Evolutionary conservation across 2,888 invertebrate genomes (phyloP).

Genomic region (Zaprionus bogoriensis): DNA sequence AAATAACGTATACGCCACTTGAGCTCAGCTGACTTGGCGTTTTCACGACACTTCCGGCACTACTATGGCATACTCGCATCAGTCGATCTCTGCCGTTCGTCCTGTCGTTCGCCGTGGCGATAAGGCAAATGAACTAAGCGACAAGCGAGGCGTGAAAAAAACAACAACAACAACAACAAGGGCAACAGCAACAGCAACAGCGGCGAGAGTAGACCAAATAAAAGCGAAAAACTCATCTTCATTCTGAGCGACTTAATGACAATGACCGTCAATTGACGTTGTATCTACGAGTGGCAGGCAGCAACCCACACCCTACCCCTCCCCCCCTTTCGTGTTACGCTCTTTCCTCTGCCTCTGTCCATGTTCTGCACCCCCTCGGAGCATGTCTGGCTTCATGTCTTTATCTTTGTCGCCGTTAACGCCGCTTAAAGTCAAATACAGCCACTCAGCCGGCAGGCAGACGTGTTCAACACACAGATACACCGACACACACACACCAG

Average conservation of each 20-base stretch:
- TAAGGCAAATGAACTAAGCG: conserved; percentile 52
- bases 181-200: conserved; percentile 13
- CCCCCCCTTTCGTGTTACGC: too few species aligned
- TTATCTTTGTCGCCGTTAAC: conserved; percentile 68
- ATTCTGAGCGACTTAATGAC: conserved; percentile 69
- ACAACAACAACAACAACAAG: conserved; percentile 6
- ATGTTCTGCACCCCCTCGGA: not conserved
- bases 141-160: conserved; percentile 47
- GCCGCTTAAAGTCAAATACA: conserved; percentile 75
- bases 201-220: conserved; percentile 32
- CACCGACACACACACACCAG: conserved; percentile 11
- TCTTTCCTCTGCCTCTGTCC: not conserved
- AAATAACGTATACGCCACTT: conserved; percentile 15
- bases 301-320: too few species aligned
- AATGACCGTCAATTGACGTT: conserved; percentile 71
- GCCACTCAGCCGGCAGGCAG: conserved; percentile 58
- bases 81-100: conserved; percentile 7
- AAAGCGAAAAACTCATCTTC: conserved; percentile 65
- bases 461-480: conserved; percentile 55
- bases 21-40: conserved; percentile 1
- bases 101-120: conserved; percentile 11
- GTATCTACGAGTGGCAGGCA: conserved; percentile 48
- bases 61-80: not conserved
- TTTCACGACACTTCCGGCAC: not conserved
- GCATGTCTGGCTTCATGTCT: conserved; percentile 69